Evolutionary conservation across 2,113 vertebrate species (phyloP).

Genomic region (Sphyrna mokarran): DNA sequence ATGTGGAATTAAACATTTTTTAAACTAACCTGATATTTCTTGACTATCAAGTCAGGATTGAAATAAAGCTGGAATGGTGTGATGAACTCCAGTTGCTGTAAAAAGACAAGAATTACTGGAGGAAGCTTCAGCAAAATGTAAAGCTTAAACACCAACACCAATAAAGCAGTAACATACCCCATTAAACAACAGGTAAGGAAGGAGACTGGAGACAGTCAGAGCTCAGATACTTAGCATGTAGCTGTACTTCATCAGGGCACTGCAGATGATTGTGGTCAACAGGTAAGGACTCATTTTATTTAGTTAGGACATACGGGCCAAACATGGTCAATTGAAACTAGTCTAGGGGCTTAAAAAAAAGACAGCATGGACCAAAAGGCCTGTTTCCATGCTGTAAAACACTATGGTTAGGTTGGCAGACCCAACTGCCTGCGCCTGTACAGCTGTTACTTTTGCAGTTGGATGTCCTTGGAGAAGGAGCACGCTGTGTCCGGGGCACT

Average conservation of each 20-base stretch:
- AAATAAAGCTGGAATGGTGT: slow-evolving; percentile 79
- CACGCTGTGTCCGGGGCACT: too few species aligned
- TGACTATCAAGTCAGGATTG: slow-evolving; percentile 75
- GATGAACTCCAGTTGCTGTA: slow-evolving; percentile 74
- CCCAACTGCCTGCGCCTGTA: too few species aligned
- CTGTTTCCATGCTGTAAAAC: too few species aligned
- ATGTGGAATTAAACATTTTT: background rate
- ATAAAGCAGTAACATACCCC: background rate
- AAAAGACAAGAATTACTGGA: slow-evolving; percentile 35
- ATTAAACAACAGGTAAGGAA: background rate
- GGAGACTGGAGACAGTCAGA: background rate
- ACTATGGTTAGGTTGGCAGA: too few species aligned
- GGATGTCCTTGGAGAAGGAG: too few species aligned
- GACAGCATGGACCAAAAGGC: too few species aligned
- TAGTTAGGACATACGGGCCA: background rate
- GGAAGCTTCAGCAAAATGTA: background rate
- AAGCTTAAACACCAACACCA: background rate
- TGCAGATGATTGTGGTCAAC: background rate
- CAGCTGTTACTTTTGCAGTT: too few species aligned
- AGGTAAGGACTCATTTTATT: background rate
- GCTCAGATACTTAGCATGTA: background rate
- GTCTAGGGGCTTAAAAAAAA: too few species aligned
- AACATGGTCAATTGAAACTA: too few species aligned
- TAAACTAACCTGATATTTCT: slow-evolving; percentile 65
- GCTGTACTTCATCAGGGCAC: background rate